These are phyloP conservation scores for Phainopepla nitens DNA, from an alignment of 2,113 vertebrate genomes.

Conservation along the genomic window DNA sequence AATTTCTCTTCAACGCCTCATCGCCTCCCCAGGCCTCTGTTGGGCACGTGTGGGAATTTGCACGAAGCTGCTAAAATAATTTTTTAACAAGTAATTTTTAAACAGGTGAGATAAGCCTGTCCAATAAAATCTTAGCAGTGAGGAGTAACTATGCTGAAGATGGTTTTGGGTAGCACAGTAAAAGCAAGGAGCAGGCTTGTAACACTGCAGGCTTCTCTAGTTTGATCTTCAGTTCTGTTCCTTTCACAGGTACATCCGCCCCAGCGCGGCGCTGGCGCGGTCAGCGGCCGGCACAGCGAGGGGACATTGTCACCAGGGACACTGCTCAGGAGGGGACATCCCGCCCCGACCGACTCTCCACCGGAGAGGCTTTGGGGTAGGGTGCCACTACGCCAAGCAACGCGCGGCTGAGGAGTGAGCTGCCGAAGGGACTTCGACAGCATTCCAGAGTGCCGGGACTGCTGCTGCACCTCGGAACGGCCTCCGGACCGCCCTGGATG, in stretches of 20 bases:
- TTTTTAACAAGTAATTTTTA: background rate
- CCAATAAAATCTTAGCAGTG: background rate
- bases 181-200: background rate
- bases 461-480: accelerated
- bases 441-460: too few relatives aligned
- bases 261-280: background rate
- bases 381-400: background rate
- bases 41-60: background rate
- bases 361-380: too few relatives aligned
- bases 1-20: background rate
- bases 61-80: background rate
- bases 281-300: background rate
- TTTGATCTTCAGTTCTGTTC: too few relatives aligned
- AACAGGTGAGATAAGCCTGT: background rate
- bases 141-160: background rate
- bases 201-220: background rate
- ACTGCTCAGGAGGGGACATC: background rate
- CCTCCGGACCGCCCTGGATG: background rate
- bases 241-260: too few relatives aligned
- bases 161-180: background rate
- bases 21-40: background rate
- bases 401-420: accelerated
- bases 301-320: accelerated
- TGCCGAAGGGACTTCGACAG: too few relatives aligned
- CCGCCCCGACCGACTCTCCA: accelerated